Evolutionary conservation across 2,888 invertebrate genomes (phyloP).

Genomic region (Ferdinandea cuprea): DNA sequence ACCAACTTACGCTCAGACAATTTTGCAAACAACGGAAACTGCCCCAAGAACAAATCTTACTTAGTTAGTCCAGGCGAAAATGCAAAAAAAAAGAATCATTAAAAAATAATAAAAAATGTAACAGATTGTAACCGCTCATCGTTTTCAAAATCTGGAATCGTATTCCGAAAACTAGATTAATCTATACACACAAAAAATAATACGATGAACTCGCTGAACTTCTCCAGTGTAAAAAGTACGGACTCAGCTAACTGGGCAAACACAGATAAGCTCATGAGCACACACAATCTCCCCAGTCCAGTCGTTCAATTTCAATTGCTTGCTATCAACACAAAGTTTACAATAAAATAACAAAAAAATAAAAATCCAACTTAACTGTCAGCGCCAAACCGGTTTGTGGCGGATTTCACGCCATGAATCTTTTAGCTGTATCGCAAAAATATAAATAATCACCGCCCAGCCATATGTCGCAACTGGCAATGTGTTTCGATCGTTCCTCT

Average conservation of each 20-base stretch:
- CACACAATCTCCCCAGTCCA: conserved; percentile 51
- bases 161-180: conserved; percentile 65
- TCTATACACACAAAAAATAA: conserved; percentile 47
- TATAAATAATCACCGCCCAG: conserved; percentile 55
- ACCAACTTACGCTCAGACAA: conserved; percentile 23
- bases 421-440: conserved; percentile 63
- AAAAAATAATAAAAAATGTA: conserved; percentile 22
- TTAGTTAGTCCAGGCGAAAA: background rate
- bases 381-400: conserved; percentile 29
- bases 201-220: conserved; percentile 67
- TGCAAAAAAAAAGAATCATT: conserved; percentile 8
- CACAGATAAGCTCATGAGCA: conserved; percentile 37
- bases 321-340: conserved; percentile 51
- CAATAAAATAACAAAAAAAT: conserved; percentile 49
- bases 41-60: background rate
- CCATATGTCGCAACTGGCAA: conserved; percentile 66
- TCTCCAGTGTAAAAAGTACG: conserved; percentile 45
- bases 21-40: conserved; percentile 21
- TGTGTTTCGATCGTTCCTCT: conserved; percentile 36
- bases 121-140: conserved; percentile 17
- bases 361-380: conserved; percentile 46
- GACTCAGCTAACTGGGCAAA: conserved; percentile 52
- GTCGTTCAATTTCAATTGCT: conserved; percentile 59
- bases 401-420: conserved; percentile 60
- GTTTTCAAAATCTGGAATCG: conserved; percentile 56